Evolutionary conservation across 1,140 invertebrate genomes (phyloP).

Genomic region (Ips nitidus): DNA sequence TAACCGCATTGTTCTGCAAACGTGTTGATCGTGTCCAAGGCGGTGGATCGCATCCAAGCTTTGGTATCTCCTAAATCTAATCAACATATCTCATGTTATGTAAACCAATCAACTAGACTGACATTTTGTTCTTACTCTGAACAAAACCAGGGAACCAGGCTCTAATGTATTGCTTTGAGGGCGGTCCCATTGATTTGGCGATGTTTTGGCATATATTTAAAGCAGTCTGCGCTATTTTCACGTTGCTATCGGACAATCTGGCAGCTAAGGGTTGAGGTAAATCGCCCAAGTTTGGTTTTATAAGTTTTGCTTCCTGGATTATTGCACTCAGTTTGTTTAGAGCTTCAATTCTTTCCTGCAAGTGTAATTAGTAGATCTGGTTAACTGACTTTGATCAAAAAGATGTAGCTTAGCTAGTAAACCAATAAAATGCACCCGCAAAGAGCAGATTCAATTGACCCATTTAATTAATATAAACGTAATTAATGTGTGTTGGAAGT

Average conservation of each 20-base stretch:
- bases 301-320: conserved; percentile 74
- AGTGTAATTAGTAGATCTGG: background rate
- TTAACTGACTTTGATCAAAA: no score
- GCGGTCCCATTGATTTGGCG: conserved; percentile 77
- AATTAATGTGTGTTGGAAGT: no score
- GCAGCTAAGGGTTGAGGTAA: conserved; percentile 75
- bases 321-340: conserved; percentile 77
- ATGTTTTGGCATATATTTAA: conserved; percentile 79
- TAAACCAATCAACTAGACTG: background rate
- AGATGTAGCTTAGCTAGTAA: no score
- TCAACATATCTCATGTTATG: conserved; percentile 6
- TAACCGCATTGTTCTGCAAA: conserved; percentile 81
- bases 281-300: conserved; percentile 81
- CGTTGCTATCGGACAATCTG: conserved; percentile 85
- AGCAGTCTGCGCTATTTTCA: conserved; percentile 82
- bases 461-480: no score
- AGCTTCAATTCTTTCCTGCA: conserved; percentile 68
- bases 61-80: conserved; percentile 66
- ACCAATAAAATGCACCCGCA: no score
- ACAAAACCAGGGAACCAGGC: conserved; percentile 83
- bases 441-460: no score
- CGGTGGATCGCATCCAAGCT: conserved; percentile 75
- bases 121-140: conserved; percentile 58
- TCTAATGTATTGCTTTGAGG: conserved; percentile 77
- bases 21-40: conserved; percentile 77